Conservation (phyloP, 1,140 invertebrate genomes). For the Plutomurus gul region DNA sequence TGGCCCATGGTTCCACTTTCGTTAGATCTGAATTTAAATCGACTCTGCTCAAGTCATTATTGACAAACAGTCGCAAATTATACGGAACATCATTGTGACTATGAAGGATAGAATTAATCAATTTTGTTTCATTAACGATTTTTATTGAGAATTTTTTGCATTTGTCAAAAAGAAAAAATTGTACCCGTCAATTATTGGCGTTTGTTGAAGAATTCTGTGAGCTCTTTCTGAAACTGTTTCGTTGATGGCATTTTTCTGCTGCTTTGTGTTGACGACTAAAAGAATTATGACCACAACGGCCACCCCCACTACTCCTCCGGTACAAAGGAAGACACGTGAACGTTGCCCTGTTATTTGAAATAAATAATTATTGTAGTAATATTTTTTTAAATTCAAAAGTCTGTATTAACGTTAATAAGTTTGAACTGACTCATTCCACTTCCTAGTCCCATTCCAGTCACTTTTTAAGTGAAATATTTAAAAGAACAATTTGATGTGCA, state of each 20-base stretch:
- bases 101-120: conserved; percentile 31
- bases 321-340: no score
- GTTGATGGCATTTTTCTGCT: not conserved
- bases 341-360: no score
- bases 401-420: no score
- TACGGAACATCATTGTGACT: conserved; percentile 88
- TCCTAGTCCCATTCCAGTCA: no score
- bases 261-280: no score
- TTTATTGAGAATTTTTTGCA: not conserved
- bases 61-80: conserved; percentile 78
- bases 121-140: not conserved
- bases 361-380: no score
- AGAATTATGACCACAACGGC: no score
- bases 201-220: not conserved
- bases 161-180: not conserved
- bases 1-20: conserved; percentile 75
- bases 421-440: no score
- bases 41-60: conserved; percentile 78
- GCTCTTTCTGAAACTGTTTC: not conserved
- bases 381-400: no score
- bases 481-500: no score
- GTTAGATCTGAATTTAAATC: conserved; percentile 77
- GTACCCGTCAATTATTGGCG: conserved; percentile 46
- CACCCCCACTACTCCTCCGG: no score
- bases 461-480: no score